Evolutionary conservation across 2,113 vertebrate genomes (phyloP).

Genomic region (Macquaria ambigua): DNA sequence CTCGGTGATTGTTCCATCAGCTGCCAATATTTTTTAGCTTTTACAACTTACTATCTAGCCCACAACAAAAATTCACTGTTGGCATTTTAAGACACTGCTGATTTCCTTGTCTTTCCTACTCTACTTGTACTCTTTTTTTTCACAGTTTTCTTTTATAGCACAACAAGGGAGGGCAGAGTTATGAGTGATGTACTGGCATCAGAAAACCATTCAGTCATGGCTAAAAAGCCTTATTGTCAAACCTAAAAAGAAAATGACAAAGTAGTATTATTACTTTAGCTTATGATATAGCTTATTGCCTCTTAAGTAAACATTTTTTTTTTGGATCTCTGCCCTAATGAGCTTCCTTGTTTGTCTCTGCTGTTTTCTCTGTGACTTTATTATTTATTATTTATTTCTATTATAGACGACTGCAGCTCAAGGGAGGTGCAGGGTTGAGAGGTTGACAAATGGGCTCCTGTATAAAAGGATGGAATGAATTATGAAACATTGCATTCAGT

Average conservation of each 20-base stretch:
- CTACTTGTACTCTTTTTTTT: neutral
- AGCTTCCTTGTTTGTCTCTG: constrained; percentile 9
- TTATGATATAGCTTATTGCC: constrained; percentile 12
- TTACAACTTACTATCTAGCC: neutral
- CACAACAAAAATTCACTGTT: neutral
- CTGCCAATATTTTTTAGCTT: neutral
- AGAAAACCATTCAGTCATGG: neutral
- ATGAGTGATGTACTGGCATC: neutral
- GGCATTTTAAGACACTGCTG: neutral
- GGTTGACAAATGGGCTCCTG: constrained; percentile 7
- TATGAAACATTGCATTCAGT: constrained; percentile 1
- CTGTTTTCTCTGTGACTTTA: constrained; percentile 20
- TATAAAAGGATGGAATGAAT: constrained; percentile 10
- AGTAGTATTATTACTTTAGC: constrained; percentile 19
- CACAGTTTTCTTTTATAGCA: neutral
- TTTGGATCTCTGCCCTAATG: constrained; percentile 17
- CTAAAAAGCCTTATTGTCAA: constrained; percentile 7
- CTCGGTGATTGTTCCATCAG: neutral
- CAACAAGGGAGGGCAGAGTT: neutral
- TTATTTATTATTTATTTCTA: neutral
- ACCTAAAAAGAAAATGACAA: constrained; percentile 30
- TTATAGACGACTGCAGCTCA: constrained; percentile 18
- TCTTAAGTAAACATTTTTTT: constrained; percentile 10
- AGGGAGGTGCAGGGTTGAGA: constrained; percentile 20
- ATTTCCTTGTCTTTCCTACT: neutral